phyloP scores from a whole-genome alignment of 2,888 invertebrate species.

The Ischnura elegans region DNA sequence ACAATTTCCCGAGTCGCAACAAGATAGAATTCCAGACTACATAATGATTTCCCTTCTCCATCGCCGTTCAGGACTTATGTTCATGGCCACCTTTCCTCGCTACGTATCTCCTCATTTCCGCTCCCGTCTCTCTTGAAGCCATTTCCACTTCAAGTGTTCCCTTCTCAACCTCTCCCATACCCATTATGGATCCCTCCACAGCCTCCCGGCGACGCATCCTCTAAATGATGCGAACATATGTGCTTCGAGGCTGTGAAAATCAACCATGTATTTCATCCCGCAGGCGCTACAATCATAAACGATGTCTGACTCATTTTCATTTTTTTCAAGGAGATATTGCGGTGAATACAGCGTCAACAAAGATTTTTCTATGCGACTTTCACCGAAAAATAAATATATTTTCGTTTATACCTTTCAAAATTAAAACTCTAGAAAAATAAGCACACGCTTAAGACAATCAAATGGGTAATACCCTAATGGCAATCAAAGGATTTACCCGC shows the following conservation, averaged over 20 bases:
- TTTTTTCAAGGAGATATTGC: background rate
- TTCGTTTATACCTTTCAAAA: too few species aligned
- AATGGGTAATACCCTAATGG: too few species aligned
- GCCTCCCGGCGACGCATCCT: background rate
- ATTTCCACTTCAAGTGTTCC: background rate
- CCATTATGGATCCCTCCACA: background rate
- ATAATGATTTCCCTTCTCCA: constrained; percentile 8
- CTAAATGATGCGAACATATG: background rate
- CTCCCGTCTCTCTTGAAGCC: background rate
- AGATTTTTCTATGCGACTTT: too few species aligned
- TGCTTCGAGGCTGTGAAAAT: background rate
- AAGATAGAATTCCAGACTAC: constrained; percentile 8
- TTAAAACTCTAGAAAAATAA: too few species aligned
- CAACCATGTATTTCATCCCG: background rate
- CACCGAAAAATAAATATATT: too few species aligned
- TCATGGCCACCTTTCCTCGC: constrained; percentile 28
- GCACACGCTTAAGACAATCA: too few species aligned
- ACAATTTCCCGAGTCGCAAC: background rate
- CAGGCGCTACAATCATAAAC: background rate
- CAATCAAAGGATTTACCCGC: too few species aligned
- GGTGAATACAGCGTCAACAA: too few species aligned
- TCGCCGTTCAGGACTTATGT: background rate
- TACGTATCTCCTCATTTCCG: background rate
- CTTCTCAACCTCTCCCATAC: background rate
- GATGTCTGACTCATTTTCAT: background rate